Conservation (phyloP, 2,888 invertebrate genomes). For the Epistrophe grossulariae region DNA sequence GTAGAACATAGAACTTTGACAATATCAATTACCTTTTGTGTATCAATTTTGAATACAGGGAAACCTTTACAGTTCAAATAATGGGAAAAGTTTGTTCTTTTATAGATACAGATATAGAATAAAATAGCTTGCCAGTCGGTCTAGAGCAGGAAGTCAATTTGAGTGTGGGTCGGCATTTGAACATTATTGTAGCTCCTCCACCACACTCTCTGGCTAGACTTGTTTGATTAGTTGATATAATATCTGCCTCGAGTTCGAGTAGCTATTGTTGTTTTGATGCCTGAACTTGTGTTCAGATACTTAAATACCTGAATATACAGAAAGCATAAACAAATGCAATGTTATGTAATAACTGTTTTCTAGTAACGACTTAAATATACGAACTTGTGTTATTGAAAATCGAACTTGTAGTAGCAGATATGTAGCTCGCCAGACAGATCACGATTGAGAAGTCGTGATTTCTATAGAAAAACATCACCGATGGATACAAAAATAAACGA, state of each 20-base stretch:
- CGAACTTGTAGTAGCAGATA: not conserved
- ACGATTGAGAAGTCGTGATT: constrained; percentile 61
- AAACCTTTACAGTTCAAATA: not conserved
- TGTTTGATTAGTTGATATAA: not conserved
- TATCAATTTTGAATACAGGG: not conserved
- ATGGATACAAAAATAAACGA: constrained; percentile 3
- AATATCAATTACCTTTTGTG: not conserved
- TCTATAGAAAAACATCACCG: not conserved
- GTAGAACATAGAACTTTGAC: not conserved
- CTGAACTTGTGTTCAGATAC: not conserved
- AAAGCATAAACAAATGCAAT: not conserved
- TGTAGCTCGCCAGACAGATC: constrained; percentile 40
- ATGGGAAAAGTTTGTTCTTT: not conserved
- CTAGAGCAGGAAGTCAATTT: not conserved
- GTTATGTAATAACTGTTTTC: not conserved
- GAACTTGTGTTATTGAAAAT: constrained; percentile 7
- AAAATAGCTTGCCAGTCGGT: not conserved
- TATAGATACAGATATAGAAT: not conserved
- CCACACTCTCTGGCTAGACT: not conserved
- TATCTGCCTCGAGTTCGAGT: not conserved
- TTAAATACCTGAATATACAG: not conserved
- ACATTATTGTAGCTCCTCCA: not conserved
- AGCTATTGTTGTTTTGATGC: constrained; percentile 1
- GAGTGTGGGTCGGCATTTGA: not conserved
- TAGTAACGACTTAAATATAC: not conserved